These are phyloP conservation scores for Hyles euphorbiae DNA, from an alignment of 1,140 invertebrate genomes.

Conservation along the genomic window DNA sequence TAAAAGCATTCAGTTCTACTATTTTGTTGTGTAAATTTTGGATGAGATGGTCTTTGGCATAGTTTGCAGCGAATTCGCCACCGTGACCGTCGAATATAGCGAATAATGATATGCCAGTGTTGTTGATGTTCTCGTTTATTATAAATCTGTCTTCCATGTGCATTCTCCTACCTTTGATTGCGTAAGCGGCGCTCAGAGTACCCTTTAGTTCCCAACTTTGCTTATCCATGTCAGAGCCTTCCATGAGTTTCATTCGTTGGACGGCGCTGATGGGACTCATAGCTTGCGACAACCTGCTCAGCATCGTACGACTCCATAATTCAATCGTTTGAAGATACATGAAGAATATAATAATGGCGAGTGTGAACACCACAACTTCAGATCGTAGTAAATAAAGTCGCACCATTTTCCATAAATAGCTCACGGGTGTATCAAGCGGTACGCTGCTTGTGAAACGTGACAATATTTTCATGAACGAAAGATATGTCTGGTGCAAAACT, in stretches of 20 bases:
- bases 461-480: conserved; percentile 88
- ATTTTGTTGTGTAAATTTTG: conserved; percentile 86
- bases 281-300: conserved; percentile 83
- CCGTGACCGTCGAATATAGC: conserved; percentile 97
- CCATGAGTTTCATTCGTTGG: conserved; percentile 75
- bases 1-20: conserved; percentile 81
- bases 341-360: conserved; percentile 81
- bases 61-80: conserved; percentile 95
- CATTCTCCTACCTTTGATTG: conserved; percentile 90
- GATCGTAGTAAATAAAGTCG: conserved; percentile 85
- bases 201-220: conserved; percentile 87
- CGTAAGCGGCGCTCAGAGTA: conserved; percentile 87
- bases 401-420: conserved; percentile 85
- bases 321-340: conserved; percentile 87
- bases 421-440: conserved; percentile 79
- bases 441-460: conserved; percentile 85
- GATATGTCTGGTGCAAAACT: conserved; percentile 88
- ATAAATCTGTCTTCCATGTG: conserved; percentile 96
- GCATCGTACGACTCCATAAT: conserved; percentile 84
- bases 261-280: conserved; percentile 77
- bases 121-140: conserved; percentile 84
- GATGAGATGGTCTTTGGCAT: conserved; percentile 88
- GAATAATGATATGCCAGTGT: conserved; percentile 88
- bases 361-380: conserved; percentile 81
- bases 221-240: conserved; percentile 76